Base-by-base conservation (phyloP, 2,888 invertebrate genomes). In the Luperina testacea region DNA sequence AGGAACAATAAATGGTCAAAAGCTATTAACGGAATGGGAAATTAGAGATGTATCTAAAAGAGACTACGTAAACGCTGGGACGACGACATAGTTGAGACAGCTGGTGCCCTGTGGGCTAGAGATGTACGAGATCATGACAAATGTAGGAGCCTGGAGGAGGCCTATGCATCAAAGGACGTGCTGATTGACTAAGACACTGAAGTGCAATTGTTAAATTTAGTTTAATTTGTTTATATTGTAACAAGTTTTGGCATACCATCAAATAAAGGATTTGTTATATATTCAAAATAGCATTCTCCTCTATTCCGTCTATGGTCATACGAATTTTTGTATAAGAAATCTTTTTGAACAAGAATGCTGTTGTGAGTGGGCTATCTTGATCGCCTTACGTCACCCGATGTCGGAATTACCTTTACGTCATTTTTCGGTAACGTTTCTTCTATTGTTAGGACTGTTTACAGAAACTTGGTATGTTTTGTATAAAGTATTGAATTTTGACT, bases 331-430 rank as follows among this genome's bases (percentile, higher is more conserved):
- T 73, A 13, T 75, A 63, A 69, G 51, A 78, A 48, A 32, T 75
- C 20, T 61, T 80, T 80, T 83, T 53, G 67, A 83, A 77, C 73
- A 77, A 78, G 81, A 80, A 76, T 70, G 71, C 59, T 63, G 65
- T 68, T 72, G 68, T 78, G 77, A 79, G 81, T 79, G 78, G 81
- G 77, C 78, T 86, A 82, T 81, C 84, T 85, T 78, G 78, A 79
- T 84, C 68, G 68, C 24, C 63, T 85, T 79, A 84, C 80, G 80
- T 86, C 88, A 86, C 75, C 67, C 48, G 20, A 76, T 79, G 78
- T 77, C 38, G 77, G 78, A 87, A 85, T 87, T 77, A 68, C 42
- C 77, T 84, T 72, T 76, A 72, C 77, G 70, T 83, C 77, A 87
- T 79, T 80, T 77, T 87, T 75, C 24, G 68, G 68, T 76, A 79